Evolutionary conservation across 2,113 vertebrate genomes (phyloP).

Genomic region (Astur gentilis): DNA sequence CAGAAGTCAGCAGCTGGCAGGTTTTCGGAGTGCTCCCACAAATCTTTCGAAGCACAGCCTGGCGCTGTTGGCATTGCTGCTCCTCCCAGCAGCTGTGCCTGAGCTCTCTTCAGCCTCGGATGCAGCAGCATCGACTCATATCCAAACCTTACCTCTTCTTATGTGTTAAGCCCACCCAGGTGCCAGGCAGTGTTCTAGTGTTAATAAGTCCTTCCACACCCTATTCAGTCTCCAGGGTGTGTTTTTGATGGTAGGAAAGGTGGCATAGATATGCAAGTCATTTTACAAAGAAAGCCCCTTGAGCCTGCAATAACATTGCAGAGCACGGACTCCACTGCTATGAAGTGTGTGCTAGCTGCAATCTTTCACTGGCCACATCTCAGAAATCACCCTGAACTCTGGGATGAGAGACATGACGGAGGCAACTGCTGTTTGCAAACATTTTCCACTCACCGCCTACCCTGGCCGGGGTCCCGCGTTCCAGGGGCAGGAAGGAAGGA

Average conservation of each 20-base stretch:
- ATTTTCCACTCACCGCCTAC: not conserved
- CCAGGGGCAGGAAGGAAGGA: not conserved
- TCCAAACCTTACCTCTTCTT: not conserved
- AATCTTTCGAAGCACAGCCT: not conserved
- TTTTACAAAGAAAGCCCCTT: not conserved
- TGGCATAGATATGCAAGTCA: not conserved
- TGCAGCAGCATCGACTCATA: accelerated
- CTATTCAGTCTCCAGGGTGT: not conserved
- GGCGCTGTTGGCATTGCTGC: not conserved
- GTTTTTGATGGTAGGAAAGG: not conserved
- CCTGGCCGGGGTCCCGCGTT: not conserved
- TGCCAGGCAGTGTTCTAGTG: not conserved
- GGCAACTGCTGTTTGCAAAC: not conserved
- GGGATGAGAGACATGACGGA: not conserved
- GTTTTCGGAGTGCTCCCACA: not conserved
- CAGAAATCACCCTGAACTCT: not conserved
- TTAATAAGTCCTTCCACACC: not conserved
- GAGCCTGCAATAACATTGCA: not conserved
- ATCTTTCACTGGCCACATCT: not conserved
- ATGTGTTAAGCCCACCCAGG: not conserved
- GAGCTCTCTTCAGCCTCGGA: not conserved
- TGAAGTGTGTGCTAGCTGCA: not conserved
- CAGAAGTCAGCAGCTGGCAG: not conserved
- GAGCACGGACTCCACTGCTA: not conserved
- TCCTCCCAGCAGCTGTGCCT: not conserved